phyloP scores from a whole-genome alignment of 1,140 invertebrate species.

The Trichomalopsis sarcophagae region DNA sequence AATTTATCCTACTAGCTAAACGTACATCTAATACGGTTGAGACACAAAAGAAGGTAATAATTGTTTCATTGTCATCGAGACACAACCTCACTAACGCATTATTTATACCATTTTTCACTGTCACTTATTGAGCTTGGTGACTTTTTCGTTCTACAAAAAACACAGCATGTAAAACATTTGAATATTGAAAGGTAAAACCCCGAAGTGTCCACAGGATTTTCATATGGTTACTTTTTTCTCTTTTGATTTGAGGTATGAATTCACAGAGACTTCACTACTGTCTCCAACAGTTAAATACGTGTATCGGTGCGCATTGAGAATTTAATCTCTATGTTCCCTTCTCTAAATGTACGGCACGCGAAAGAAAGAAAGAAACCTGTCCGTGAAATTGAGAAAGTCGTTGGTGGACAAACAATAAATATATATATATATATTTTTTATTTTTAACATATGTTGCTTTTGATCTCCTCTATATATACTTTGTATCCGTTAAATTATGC shows the following conservation, averaged over 20 bases:
- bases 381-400: constrained; percentile 11
- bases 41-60: background rate
- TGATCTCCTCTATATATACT: background rate
- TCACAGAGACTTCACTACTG: background rate
- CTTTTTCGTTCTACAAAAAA: background rate
- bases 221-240: background rate
- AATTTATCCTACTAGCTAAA: constrained; percentile 5
- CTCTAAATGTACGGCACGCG: background rate
- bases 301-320: background rate
- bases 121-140: background rate
- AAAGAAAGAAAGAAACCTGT: background rate
- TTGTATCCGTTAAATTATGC: background rate
- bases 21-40: background rate
- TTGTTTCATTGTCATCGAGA: background rate
- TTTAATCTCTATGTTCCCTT: background rate
- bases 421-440: constrained; percentile 31
- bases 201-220: background rate
- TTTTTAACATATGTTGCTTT: background rate
- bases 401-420: constrained; percentile 23
- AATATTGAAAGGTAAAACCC: background rate
- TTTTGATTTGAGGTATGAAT: constrained; percentile 15
- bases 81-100: background rate
- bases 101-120: background rate
- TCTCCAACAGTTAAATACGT: background rate
- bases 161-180: background rate